A percentile compares a stretch with the other conserved stretches of the same genome.
Evolutionary conservation across 1,140 invertebrate genomes (phyloP).

Genomic region (Drosophila orena): DNA sequence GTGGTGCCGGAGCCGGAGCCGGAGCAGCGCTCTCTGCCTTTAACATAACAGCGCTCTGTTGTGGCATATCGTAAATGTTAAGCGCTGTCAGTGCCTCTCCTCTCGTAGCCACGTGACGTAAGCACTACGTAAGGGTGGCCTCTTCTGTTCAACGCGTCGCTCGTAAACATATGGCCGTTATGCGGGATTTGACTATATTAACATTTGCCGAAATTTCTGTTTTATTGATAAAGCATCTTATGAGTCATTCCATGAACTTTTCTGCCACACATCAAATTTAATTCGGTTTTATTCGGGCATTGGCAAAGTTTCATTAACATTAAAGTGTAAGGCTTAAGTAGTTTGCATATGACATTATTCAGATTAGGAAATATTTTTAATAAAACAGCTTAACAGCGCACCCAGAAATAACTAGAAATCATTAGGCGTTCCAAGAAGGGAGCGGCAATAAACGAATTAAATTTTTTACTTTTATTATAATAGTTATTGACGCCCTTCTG

Average conservation of each 20-base stretch:
- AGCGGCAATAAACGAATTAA: neutral
- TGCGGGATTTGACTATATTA: constrained; percentile 24
- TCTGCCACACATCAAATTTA: neutral
- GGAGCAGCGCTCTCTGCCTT: constrained; percentile 2
- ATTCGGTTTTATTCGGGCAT: neutral
- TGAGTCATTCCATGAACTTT: neutral
- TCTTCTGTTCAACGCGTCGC: neutral
- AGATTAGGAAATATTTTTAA: no score
- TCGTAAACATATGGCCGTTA: constrained; percentile 24
- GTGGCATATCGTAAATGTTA: constrained; percentile 52
- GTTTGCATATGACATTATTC: no score
- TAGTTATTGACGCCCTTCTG: no score
- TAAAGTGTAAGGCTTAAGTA: no score
- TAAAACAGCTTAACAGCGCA: no score
- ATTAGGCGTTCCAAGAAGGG: no score
- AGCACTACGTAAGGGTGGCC: constrained; percentile 49
- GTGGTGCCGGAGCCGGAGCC: constrained; percentile 12
- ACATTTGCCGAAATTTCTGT: constrained; percentile 1
- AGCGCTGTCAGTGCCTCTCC: constrained; percentile 1
- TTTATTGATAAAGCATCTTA: constrained; percentile 20
- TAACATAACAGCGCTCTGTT: constrained; percentile 20
- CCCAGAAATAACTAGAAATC: no score
- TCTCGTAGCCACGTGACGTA: constrained; percentile 28
- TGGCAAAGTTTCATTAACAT: neutral
- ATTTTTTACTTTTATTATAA: no score